Evolutionary conservation across 1,140 invertebrate genomes (phyloP).

Genomic region (Stenopsyche tienmushanensis): DNA sequence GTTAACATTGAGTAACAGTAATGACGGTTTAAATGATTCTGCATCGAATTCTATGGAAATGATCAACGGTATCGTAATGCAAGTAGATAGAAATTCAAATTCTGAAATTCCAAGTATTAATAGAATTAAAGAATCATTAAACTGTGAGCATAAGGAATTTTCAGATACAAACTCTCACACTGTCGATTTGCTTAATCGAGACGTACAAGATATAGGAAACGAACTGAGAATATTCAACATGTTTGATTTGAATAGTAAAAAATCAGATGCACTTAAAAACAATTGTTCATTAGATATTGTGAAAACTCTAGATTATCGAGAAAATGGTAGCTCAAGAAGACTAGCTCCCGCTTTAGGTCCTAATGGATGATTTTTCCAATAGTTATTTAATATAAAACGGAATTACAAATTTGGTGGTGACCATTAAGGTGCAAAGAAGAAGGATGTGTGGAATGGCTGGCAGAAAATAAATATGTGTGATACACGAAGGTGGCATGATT

Average conservation of each 20-base stretch:
- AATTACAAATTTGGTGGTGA: conserved; percentile 24
- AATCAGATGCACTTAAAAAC: conserved; percentile 28
- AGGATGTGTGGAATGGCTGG: conserved; percentile 25
- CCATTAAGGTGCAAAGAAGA: conserved; percentile 7
- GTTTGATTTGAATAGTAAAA: conserved; percentile 11
- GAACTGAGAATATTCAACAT: conserved; percentile 16
- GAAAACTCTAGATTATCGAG: conserved; percentile 35
- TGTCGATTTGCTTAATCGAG: not conserved
- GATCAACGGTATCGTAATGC: conserved; percentile 12
- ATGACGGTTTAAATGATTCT: not conserved
- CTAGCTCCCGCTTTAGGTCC: conserved; percentile 36
- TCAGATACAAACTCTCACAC: conserved; percentile 22
- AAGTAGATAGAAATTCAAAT: conserved; percentile 39
- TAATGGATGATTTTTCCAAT: conserved; percentile 28
- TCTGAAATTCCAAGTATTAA: conserved; percentile 36
- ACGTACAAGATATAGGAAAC: conserved; percentile 21
- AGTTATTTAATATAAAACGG: conserved; percentile 16
- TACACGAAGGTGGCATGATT: conserved; percentile 25
- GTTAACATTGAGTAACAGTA: not conserved
- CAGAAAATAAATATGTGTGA: conserved; percentile 13
- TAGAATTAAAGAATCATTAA: conserved; percentile 30
- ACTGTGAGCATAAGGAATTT: conserved; percentile 24
- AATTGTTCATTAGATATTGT: conserved; percentile 23
- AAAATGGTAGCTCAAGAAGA: conserved; percentile 28
- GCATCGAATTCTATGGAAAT: conserved; percentile 12